phyloP scores from a whole-genome alignment of 2,797 vertebrate species.

The Eulemur rubriventer region DNA sequence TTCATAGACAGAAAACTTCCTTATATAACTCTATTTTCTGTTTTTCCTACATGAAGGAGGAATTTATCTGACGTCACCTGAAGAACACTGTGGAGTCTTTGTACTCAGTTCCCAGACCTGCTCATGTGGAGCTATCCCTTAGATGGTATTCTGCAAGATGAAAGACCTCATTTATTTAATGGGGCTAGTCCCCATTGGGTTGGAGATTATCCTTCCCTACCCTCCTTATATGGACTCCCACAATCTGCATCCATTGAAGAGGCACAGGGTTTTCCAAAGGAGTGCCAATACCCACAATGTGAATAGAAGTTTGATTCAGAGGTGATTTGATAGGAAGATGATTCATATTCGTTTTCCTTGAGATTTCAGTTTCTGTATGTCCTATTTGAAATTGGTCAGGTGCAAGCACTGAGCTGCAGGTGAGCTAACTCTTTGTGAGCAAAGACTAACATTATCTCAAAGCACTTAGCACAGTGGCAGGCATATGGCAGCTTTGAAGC shows the following conservation, averaged over 20 bases:
- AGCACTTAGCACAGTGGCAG: background rate
- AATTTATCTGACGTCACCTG: background rate
- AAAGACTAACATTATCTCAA: background rate
- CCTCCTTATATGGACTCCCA: background rate
- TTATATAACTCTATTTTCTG: background rate
- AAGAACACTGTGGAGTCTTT: background rate
- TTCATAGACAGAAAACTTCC: background rate
- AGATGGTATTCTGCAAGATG: background rate
- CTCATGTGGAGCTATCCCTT: background rate
- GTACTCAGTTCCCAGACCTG: background rate
- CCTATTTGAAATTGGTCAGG: background rate
- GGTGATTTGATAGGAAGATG: background rate
- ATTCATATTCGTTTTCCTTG: background rate
- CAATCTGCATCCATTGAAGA: background rate
- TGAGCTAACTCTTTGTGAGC: background rate
- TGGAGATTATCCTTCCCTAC: background rate
- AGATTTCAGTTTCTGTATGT: background rate
- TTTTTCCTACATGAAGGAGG: background rate
- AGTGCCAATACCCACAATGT: background rate
- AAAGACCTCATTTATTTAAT: background rate
- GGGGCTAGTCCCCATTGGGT: no score
- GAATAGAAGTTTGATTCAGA: background rate
- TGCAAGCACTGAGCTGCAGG: background rate
- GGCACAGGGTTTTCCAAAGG: background rate
- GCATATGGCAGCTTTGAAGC: background rate